Percentiles rank a stretch among this genome's conserved stretches.
phyloP scores from a whole-genome alignment of 2,797 vertebrate species.

The Okamejei kenojei region DNA sequence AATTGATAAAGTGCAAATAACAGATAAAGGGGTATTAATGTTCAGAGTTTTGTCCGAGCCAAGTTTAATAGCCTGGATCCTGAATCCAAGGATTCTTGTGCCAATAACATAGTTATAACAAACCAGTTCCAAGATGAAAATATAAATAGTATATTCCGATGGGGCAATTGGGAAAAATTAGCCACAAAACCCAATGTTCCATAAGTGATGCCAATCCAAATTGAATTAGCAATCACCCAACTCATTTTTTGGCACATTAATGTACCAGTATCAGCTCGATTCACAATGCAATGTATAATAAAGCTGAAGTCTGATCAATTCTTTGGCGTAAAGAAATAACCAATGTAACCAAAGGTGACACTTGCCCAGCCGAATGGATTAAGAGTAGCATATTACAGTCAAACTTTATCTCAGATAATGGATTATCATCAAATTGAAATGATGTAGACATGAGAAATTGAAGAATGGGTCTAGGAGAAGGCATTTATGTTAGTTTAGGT shows the following conservation, averaged over 20 bases:
- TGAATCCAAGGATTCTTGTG: not conserved
- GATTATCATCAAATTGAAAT: no score
- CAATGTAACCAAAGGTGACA: no score
- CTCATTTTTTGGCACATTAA: not conserved
- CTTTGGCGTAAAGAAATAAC: not conserved
- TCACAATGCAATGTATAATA: not conserved
- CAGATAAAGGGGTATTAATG: no score
- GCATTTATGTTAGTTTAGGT: no score
- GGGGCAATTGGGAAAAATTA: not conserved
- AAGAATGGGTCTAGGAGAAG: no score
- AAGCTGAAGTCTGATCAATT: not conserved
- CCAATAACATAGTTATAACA: not conserved
- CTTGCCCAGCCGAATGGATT: no score
- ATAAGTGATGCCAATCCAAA: not conserved
- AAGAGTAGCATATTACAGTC: no score
- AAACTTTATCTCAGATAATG: no score
- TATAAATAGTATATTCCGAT: not conserved
- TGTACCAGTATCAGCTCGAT: not conserved
- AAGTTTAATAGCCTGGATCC: no score
- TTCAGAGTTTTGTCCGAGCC: no score
- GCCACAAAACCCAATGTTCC: not conserved
- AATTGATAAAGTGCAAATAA: no score
- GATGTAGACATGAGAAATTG: no score
- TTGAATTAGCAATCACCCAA: not conserved
- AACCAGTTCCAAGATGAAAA: not conserved